Conservation (phyloP, 2,797 vertebrate genomes). For the Peromyscus melanophrys region DNA sequence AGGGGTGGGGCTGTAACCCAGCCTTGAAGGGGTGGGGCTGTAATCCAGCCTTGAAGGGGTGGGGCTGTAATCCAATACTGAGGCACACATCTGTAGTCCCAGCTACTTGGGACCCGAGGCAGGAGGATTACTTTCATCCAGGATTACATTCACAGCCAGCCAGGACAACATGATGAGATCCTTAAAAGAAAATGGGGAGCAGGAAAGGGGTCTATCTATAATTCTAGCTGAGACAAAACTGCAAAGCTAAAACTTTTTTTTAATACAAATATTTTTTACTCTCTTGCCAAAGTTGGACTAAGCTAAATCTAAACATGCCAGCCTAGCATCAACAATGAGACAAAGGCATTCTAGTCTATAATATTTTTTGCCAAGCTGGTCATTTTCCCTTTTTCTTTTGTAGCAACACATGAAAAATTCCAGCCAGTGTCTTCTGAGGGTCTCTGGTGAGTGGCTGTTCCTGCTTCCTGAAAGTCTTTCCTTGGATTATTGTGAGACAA, state of each 20-base stretch:
- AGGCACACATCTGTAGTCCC: too few species aligned
- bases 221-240: background rate
- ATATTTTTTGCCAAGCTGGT: background rate
- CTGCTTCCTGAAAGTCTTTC: background rate
- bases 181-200: background rate
- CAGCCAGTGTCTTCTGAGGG: background rate
- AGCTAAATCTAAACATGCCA: constrained; percentile 41
- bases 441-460: background rate
- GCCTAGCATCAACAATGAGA: background rate
- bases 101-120: background rate
- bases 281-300: constrained; percentile 16
- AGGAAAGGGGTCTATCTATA: background rate
- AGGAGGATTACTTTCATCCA: background rate
- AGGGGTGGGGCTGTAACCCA: too few species aligned
- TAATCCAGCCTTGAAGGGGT: background rate
- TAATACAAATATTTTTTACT: background rate
- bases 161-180: too few species aligned
- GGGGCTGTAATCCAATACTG: too few species aligned
- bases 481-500: constrained; percentile 3
- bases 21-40: too few species aligned
- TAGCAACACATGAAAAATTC: background rate
- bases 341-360: constrained; percentile 19
- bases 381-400: background rate
- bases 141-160: too few species aligned
- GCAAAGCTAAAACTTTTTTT: background rate